Conservation (phyloP, 2,113 vertebrate genomes). For the Cyphomyrus plagiostoma region DNA sequence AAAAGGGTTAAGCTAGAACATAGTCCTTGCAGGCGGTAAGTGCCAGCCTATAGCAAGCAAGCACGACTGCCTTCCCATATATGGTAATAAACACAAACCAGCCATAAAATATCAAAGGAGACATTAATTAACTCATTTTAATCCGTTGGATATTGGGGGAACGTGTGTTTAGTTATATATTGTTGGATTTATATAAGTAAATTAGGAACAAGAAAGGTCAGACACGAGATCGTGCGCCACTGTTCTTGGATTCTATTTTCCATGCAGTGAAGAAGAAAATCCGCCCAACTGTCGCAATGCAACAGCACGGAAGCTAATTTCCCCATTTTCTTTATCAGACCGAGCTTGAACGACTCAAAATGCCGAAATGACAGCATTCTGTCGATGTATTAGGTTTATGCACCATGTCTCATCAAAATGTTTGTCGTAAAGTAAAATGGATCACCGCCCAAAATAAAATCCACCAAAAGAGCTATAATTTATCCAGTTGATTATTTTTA, state of each 20-base stretch:
- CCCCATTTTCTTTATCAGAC: neutral
- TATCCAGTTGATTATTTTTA: neutral
- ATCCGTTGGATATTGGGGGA: neutral
- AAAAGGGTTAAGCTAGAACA: conserved; percentile 52
- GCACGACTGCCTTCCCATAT: conserved; percentile 61
- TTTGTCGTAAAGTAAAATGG: neutral
- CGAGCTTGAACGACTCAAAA: neutral
- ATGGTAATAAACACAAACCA: conserved; percentile 51
- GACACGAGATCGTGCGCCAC: neutral
- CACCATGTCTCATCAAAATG: neutral
- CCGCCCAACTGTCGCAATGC: conserved; percentile 22
- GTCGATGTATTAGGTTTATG: neutral
- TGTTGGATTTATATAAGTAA: neutral
- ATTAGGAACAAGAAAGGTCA: neutral
- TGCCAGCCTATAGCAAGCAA: conserved; percentile 58
- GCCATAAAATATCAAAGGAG: conserved; percentile 33
- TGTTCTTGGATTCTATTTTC: neutral
- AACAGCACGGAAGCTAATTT: conserved; percentile 15
- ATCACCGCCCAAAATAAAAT: neutral
- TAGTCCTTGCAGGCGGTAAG: conserved; percentile 47
- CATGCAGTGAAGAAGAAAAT: conserved; percentile 14
- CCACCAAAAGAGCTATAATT: neutral
- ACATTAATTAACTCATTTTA: neutral
- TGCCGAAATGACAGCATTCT: neutral
- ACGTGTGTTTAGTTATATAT: neutral